These are phyloP conservation scores for Crotalus tigris DNA, from an alignment of 2,113 vertebrate species.

Conservation along the genomic window DNA sequence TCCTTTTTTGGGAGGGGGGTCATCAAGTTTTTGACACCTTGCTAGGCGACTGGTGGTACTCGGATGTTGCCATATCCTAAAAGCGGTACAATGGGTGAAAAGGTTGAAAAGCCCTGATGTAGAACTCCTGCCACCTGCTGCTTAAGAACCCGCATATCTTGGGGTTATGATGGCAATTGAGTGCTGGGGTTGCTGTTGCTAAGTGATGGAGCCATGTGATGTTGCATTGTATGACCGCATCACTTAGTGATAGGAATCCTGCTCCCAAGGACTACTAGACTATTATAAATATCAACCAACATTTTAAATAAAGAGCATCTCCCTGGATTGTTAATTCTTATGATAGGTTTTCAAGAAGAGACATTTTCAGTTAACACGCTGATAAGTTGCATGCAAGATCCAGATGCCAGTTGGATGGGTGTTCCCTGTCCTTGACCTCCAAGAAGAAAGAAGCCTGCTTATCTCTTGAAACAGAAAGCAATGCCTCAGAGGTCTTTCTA, in stretches of 20 bases:
- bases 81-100: too few species aligned
- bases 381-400: too few species aligned
- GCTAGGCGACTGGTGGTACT: too few species aligned
- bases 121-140: background rate
- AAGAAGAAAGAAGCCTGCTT: background rate
- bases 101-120: too few species aligned
- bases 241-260: background rate
- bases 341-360: background rate
- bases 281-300: background rate
- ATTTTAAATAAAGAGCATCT: background rate
- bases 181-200: background rate
- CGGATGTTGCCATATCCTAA: too few species aligned
- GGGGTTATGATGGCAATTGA: background rate
- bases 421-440: background rate
- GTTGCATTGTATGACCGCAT: background rate
- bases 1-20: too few species aligned
- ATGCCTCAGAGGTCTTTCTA: background rate
- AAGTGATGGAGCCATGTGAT: background rate
- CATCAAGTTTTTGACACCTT: too few species aligned
- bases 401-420: background rate
- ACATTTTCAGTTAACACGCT: background rate
- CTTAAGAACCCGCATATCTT: background rate
- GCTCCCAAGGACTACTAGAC: background rate
- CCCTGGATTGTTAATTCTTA: background rate
- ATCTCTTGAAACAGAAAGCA: background rate